A percentile compares a stretch with the other conserved stretches of the same genome.
phyloP scores from a whole-genome alignment of 1,140 invertebrate species.

The Drosophila serrata region DNA sequence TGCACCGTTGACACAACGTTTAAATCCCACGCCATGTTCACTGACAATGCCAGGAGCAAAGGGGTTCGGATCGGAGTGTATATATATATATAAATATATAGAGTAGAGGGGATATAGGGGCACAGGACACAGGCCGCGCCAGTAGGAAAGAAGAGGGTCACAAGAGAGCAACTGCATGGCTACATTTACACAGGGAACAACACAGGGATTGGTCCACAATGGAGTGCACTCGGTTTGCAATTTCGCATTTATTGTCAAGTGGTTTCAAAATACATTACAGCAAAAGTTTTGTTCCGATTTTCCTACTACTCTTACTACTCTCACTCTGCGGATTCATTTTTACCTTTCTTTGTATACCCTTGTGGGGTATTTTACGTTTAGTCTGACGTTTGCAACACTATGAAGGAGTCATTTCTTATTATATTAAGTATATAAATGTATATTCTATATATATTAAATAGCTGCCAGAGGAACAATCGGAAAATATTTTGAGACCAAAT shows the following conservation, averaged over 20 bases:
- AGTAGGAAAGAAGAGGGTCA: conserved; percentile 7
- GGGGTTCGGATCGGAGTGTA: conserved; percentile 31
- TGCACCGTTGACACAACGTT: conserved; percentile 71
- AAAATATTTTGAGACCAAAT: too few species aligned
- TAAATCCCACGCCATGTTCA: conserved; percentile 69
- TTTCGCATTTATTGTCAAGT: conserved; percentile 78
- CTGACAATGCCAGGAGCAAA: conserved; percentile 60
- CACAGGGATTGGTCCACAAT: conserved; percentile 29
- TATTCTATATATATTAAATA: too few species aligned
- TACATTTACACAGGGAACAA: conserved; percentile 56
- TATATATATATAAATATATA: conserved; percentile 26
- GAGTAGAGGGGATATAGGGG: not conserved
- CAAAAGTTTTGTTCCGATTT: conserved; percentile 40
- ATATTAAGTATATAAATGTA: too few species aligned
- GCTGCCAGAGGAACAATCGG: too few species aligned
- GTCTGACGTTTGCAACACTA: too few species aligned
- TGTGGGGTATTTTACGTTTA: too few species aligned
- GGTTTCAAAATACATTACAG: conserved; percentile 69
- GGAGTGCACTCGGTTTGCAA: conserved; percentile 65
- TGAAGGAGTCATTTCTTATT: too few species aligned
- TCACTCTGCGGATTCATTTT: not conserved
- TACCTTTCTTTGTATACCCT: too few species aligned
- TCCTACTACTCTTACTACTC: conserved; percentile 1
- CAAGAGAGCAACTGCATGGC: conserved; percentile 37
- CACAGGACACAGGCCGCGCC: not conserved